Percentiles rank a stretch among this genome's conserved stretches.
These are phyloP conservation scores for Micrasema minimum DNA, from an alignment of 1,140 invertebrate species.

Conservation along the genomic window DNA sequence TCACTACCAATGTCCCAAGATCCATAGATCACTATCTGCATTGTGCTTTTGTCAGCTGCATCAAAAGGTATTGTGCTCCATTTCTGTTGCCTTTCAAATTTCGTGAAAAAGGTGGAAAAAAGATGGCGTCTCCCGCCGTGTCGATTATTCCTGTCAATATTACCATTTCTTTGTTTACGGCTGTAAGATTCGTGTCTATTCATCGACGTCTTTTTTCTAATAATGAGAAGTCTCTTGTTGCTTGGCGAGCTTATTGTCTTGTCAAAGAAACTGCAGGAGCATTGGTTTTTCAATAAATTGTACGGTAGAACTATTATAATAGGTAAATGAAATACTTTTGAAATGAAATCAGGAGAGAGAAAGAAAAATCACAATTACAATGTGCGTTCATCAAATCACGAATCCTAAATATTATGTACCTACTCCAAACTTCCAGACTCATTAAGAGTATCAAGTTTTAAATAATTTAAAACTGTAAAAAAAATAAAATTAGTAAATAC, in stretches of 20 bases:
- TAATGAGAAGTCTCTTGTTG: constrained; percentile 12
- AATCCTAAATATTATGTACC: too few relatives aligned
- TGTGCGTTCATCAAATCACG: too few relatives aligned
- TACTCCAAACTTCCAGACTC: too few relatives aligned
- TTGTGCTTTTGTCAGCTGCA: constrained; percentile 28
- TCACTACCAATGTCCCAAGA: constrained; percentile 9
- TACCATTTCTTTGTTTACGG: constrained; percentile 12
- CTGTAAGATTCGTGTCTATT: constrained; percentile 20
- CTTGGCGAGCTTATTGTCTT: constrained; percentile 1
- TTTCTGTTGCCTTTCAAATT: constrained; percentile 34
- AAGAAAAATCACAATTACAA: too few relatives aligned
- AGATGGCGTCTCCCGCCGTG: constrained; percentile 24
- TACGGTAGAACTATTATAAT: too few relatives aligned
- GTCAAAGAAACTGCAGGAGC: constrained; percentile 22
- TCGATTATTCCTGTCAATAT: constrained; percentile 42
- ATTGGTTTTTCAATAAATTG: too few relatives aligned
- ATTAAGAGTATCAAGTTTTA: too few relatives aligned
- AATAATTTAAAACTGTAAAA: too few relatives aligned
- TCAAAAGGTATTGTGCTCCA: constrained; percentile 33
- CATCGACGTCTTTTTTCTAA: constrained; percentile 10
- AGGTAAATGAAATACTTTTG: too few relatives aligned
- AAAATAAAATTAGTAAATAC: too few relatives aligned
- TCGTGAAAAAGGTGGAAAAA: too few relatives aligned
- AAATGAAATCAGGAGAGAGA: too few relatives aligned
- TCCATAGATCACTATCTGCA: constrained; percentile 41